Conservation (phyloP, 1,140 invertebrate species). For the Drosophila nigrodunni region DNA sequence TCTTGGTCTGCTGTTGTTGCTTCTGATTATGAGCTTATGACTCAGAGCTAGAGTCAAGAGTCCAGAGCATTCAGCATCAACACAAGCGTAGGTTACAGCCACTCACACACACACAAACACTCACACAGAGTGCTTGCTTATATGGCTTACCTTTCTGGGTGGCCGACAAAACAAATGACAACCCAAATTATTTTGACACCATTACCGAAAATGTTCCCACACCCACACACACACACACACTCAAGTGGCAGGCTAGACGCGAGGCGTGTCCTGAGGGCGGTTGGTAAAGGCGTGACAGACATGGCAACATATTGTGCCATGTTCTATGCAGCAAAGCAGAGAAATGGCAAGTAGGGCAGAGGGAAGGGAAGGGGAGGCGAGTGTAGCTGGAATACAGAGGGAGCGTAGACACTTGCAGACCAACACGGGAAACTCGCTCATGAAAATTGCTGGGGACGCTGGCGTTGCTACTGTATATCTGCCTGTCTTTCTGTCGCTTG, state of each 20-base stretch:
- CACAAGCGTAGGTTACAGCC: background rate
- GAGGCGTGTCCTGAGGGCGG: slow-evolving; percentile 17
- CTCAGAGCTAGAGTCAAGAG: background rate
- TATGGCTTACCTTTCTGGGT: slow-evolving; percentile 54
- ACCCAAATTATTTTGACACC: slow-evolving; percentile 80
- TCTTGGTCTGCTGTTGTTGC: slow-evolving; percentile 29
- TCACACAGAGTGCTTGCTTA: slow-evolving; percentile 9
- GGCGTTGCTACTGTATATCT: slow-evolving; percentile 22
- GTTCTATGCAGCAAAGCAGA: slow-evolving; percentile 61
- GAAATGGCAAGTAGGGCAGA: background rate
- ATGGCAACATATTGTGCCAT: slow-evolving; percentile 77
- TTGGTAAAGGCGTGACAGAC: slow-evolving; percentile 55
- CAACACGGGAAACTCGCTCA: slow-evolving; percentile 27
- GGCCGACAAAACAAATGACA: slow-evolving; percentile 70
- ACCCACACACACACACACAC: slow-evolving; percentile 32
- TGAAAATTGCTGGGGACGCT: slow-evolving; percentile 49
- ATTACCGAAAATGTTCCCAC: slow-evolving; percentile 65
- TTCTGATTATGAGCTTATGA: slow-evolving; percentile 44
- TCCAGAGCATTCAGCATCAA: slow-evolving; percentile 4
- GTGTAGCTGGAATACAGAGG: background rate
- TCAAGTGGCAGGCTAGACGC: slow-evolving; percentile 59
- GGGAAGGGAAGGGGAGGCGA: background rate
- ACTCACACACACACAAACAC: background rate
- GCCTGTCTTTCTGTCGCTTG: slow-evolving; percentile 30
- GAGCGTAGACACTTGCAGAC: slow-evolving; percentile 16